phyloP scores from a whole-genome alignment of 2,797 vertebrate species.

The Spatula clypeata region DNA sequence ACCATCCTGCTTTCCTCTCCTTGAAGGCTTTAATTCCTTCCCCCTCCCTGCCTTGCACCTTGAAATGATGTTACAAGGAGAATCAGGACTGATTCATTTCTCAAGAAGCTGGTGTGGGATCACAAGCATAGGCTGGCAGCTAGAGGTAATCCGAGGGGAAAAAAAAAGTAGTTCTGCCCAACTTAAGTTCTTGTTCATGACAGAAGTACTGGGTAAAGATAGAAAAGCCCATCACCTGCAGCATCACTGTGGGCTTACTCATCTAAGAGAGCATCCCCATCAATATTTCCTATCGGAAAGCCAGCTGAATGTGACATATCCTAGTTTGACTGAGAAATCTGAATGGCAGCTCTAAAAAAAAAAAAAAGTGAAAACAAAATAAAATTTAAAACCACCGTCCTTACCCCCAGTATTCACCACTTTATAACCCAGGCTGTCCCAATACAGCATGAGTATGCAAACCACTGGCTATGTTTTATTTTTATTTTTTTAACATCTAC shows the following conservation, averaged over 20 bases:
- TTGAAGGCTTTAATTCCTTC: neutral
- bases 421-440: constrained; percentile 67
- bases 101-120: neutral
- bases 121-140: neutral
- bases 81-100: fast-evolving
- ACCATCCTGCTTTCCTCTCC: neutral
- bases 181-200: neutral
- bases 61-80: neutral
- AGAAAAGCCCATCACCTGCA: neutral
- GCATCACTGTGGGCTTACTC: neutral
- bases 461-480: constrained; percentile 36
- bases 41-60: neutral
- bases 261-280: neutral
- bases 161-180: neutral
- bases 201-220: fast-evolving
- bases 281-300: neutral
- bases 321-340: neutral
- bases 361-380: neutral
- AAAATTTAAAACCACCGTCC: neutral
- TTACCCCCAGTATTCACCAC: constrained; percentile 21
- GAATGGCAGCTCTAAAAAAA: neutral
- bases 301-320: neutral
- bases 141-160: neutral
- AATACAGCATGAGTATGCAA: constrained; percentile 61
- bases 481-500: constrained; percentile 32